These are phyloP conservation scores for Hyles vespertilio DNA, from an alignment of 1,140 invertebrate species.

Conservation along the genomic window DNA sequence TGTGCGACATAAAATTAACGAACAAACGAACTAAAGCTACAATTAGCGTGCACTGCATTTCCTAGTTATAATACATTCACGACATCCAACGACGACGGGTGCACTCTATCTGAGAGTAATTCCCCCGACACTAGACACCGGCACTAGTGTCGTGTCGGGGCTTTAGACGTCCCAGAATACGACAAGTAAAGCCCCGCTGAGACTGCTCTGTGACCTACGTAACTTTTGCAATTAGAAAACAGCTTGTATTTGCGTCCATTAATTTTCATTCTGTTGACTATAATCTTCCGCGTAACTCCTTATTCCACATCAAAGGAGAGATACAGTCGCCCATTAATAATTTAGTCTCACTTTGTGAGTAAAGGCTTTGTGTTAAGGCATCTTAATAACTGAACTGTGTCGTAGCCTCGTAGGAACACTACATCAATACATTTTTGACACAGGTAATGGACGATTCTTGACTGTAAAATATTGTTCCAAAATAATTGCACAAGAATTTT, in stretches of 20 bases:
- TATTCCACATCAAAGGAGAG: too few species aligned
- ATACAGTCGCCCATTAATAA: too few species aligned
- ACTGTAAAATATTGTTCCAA: too few species aligned
- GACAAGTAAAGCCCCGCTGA: constrained; percentile 18
- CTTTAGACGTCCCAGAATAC: constrained; percentile 20
- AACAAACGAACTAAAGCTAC: background rate
- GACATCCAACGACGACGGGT: constrained; percentile 8
- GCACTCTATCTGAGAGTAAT: constrained; percentile 16
- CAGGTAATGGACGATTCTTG: too few species aligned
- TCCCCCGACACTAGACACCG: constrained; percentile 16
- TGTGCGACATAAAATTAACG: constrained; percentile 1
- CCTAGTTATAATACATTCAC: constrained; percentile 11
- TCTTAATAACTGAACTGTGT: too few species aligned
- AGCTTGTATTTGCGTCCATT: constrained; percentile 2
- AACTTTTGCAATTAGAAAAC: constrained; percentile 3
- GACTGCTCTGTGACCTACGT: background rate
- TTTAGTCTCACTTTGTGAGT: too few species aligned
- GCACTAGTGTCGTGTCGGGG: constrained; percentile 16
- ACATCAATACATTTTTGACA: too few species aligned
- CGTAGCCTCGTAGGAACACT: too few species aligned
- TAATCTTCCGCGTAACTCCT: too few species aligned
- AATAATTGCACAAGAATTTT: too few species aligned
- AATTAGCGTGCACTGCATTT: constrained; percentile 1
- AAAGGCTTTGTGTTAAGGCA: too few species aligned
- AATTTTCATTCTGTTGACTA: too few species aligned